These are phyloP conservation scores for Choloepus hoffmanni DNA, from an alignment of 2,113 vertebrate genomes.

Conservation along the genomic window DNA sequence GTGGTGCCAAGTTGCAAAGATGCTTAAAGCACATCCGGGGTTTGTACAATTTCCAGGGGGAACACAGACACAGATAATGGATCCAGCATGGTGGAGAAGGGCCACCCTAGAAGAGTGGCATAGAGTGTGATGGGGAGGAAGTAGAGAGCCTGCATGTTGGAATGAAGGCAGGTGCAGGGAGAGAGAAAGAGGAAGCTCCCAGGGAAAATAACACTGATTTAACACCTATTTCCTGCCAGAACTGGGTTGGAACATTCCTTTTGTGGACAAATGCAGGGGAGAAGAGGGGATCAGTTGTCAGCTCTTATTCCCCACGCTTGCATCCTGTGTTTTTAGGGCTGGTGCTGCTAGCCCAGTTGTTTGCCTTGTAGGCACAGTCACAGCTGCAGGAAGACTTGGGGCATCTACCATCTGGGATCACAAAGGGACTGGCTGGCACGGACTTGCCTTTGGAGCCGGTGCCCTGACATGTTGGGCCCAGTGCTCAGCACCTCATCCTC, in stretches of 20 bases:
- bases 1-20: not conserved
- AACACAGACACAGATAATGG: not conserved
- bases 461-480: not conserved
- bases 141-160: too few relatives aligned
- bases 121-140: too few relatives aligned
- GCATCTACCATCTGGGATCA: not conserved
- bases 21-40: not conserved
- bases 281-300: not conserved
- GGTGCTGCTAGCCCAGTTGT: not conserved
- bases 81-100: not conserved
- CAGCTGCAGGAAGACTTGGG: not conserved
- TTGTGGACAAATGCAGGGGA: too few relatives aligned
- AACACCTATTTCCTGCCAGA: not conserved
- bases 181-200: not conserved
- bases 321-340: not conserved
- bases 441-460: not conserved
- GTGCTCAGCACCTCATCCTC: not conserved
- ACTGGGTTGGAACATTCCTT: not conserved
- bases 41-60: accelerated
- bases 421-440: not conserved
- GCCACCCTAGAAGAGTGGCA: not conserved
- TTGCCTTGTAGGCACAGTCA: not conserved
- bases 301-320: not conserved
- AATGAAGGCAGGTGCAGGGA: not conserved
- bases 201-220: not conserved